Base-by-base conservation (phyloP, 2,888 invertebrate genomes). In the Acronicta psi region DNA sequence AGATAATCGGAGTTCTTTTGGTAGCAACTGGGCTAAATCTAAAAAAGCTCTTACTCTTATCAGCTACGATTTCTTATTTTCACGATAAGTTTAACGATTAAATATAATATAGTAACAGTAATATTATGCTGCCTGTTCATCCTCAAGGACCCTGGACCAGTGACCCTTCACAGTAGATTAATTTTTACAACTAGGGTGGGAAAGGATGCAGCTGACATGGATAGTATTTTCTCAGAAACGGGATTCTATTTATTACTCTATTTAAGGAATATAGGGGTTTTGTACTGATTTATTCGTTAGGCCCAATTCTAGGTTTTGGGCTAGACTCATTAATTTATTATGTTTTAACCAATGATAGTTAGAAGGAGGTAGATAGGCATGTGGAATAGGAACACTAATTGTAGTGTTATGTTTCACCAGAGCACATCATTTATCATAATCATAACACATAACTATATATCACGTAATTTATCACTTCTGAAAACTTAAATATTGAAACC, bases 121-220 rank as follows among this genome's bases (percentile, higher is more conserved):
- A 56, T 59, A 59, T 50, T 45, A 44, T 44, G 57, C 54, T 54
- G 38, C 47, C 43, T 40, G 31, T 14, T 46, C 45, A 50, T 59
- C 72, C 49, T 53, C 41, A 53, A 71, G 68, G 45, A 63, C 37
- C 41, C 50, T 65, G 68, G 45, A 63, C 37, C 49, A 52, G 56
- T 55, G 53, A 64, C 73, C 73, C 73, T 73, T 75, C 58, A 38
- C 64, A 54, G 60, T 53, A 73, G 69, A 73, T 73, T 60, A 75
- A 73, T 73, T 73, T 73, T 73, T 75, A 75, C 56, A 75, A 62
- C 69, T 49, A 51, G 18, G 58, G 53, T 75, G 76, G 44, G 73
- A 75, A 52, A 38, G 40, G 41, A 31, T 47, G n/a, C 76, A 73
- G 62, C 62, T 75, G 73, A 43, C 46, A 49, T 29, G 13, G n/a